Percentiles rank a stretch among this genome's conserved stretches.
Conservation (phyloP, 2,113 vertebrate species). For the Ailurus styani region DNA sequence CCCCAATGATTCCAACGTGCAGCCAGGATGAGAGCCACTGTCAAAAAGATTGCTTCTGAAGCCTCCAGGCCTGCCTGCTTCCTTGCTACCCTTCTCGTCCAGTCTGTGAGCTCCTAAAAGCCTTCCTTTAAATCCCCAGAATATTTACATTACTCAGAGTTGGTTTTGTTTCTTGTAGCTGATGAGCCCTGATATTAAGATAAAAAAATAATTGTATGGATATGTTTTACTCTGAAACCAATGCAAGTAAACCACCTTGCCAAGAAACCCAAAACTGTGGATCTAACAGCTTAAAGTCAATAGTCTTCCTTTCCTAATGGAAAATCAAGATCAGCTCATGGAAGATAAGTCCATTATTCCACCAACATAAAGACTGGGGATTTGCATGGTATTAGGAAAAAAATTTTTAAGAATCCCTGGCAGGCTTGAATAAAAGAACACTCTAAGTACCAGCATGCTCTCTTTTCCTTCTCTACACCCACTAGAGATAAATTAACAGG, state of each 20-base stretch:
- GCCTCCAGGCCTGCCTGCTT: background rate
- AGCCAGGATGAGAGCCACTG: background rate
- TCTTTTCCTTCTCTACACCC: background rate
- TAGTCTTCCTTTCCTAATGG: background rate
- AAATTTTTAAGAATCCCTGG: background rate
- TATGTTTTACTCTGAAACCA: background rate
- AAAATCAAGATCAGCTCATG: slow-evolving; percentile 31
- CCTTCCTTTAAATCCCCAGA: background rate
- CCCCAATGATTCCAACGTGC: background rate
- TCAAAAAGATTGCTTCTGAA: background rate
- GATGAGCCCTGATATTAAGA: background rate
- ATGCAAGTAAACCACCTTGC: slow-evolving; percentile 4
- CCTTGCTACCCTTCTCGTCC: background rate
- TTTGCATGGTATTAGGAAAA: slow-evolving; percentile 40
- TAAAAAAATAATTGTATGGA: background rate
- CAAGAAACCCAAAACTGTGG: slow-evolving; percentile 14
- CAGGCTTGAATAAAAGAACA: slow-evolving; percentile 9
- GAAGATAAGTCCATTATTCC: slow-evolving; percentile 29
- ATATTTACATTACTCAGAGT: background rate
- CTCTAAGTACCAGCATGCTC: background rate
- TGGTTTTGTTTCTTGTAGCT: slow-evolving; percentile 12
- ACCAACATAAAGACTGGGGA: background rate
- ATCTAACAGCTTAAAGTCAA: slow-evolving; percentile 29
- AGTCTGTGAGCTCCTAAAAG: background rate
- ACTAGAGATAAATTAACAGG: background rate